Conservation (phyloP, 2,888 invertebrate genomes). For the Sialis fuliginosa region DNA sequence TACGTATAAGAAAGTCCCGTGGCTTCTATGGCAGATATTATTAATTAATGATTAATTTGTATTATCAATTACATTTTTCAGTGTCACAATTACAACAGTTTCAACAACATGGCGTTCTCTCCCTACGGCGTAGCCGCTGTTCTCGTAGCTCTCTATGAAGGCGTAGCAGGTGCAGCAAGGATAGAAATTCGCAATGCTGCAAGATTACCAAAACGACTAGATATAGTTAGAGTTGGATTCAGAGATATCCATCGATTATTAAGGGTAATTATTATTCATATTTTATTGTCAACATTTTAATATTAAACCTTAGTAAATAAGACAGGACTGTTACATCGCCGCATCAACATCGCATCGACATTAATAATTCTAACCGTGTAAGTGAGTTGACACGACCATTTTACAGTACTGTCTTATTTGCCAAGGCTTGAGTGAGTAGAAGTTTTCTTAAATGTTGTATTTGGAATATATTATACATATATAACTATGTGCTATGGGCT, state of each 20-base stretch:
- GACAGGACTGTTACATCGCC: too few species aligned
- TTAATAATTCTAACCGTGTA: too few species aligned
- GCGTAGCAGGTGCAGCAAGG: conserved; percentile 52
- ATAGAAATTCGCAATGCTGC: conserved; percentile 53
- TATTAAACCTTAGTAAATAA: too few species aligned
- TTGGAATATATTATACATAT: too few species aligned
- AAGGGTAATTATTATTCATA: conserved; percentile 37
- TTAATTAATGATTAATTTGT: neutral
- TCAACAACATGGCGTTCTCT: conserved; percentile 69
- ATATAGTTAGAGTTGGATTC: conserved; percentile 57
- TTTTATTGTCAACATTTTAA: neutral
- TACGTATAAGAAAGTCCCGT: too few species aligned
- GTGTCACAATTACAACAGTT: conserved; percentile 52
- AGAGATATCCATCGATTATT: conserved; percentile 68
- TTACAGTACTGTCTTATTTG: too few species aligned
- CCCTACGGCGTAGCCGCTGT: conserved; percentile 70
- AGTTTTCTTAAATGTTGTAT: neutral
- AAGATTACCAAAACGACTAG: conserved; percentile 52
- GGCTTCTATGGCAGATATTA: too few species aligned
- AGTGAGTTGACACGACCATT: too few species aligned
- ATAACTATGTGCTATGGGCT: too few species aligned
- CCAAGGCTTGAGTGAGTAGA: neutral
- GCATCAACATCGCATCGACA: too few species aligned
- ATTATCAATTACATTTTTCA: conserved; percentile 18
- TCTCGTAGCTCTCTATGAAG: conserved; percentile 61